Evolutionary conservation across 2,113 vertebrate species (phyloP).

Genomic region (Oriolus oriolus): DNA sequence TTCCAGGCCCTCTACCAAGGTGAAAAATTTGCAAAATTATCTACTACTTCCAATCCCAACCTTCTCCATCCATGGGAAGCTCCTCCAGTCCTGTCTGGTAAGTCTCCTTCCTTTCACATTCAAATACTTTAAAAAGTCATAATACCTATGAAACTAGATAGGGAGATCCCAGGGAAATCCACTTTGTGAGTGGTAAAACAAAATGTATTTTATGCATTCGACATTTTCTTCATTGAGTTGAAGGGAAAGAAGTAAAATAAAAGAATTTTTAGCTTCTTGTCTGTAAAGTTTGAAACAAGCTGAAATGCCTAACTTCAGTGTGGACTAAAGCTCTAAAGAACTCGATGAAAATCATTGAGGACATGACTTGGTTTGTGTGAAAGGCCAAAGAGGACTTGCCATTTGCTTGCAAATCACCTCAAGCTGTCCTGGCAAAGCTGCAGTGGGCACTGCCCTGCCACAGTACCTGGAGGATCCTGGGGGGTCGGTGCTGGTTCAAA

Average conservation of each 20-base stretch:
- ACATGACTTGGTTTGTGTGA: not conserved
- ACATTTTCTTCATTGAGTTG: not conserved
- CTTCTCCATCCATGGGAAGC: rapidly evolving
- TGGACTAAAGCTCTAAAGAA: not conserved
- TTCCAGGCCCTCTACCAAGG: not conserved
- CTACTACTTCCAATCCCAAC: not conserved
- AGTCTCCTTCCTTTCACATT: not conserved
- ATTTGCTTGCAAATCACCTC: not conserved
- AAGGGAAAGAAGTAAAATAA: not conserved
- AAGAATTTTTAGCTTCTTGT: not conserved
- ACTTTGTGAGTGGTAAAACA: not conserved
- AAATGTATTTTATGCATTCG: not conserved
- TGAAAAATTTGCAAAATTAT: not conserved
- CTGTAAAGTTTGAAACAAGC: not conserved
- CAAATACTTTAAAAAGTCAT: not conserved
- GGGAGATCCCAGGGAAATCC: not conserved
- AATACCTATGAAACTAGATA: not conserved
- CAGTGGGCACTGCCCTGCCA: not conserved
- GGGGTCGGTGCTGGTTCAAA: not conserved
- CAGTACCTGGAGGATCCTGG: not conserved
- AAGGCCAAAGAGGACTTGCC: not conserved
- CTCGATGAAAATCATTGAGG: not conserved
- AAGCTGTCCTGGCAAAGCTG: not conserved
- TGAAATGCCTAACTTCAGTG: not conserved
- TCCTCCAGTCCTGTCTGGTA: not conserved